Evolutionary conservation across 2,113 vertebrate species (phyloP).

Genomic region (Tylochromis polylepis): DNA sequence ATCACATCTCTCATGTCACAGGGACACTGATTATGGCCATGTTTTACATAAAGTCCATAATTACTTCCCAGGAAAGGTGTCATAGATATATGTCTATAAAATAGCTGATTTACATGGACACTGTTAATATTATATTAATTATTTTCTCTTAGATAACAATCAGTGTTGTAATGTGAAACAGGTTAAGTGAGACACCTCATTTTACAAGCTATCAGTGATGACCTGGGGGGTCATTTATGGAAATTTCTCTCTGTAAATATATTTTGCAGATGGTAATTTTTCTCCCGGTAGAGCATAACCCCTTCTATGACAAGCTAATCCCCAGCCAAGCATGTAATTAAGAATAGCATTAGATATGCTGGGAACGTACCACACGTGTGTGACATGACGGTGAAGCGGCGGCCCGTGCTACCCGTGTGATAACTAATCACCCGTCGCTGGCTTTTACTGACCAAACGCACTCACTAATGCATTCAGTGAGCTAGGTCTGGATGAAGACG

Average conservation of each 20-base stretch:
- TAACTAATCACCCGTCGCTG: conserved; percentile 36
- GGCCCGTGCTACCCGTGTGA: not conserved
- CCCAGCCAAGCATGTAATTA: conserved; percentile 63
- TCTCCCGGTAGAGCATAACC: conserved; percentile 19
- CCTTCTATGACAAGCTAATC: conserved; percentile 50
- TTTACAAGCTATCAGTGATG: conserved; percentile 21
- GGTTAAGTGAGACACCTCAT: not conserved
- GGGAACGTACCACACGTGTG: not conserved
- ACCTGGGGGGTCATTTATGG: conserved; percentile 31
- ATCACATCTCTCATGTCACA: not conserved
- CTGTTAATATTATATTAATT: not conserved
- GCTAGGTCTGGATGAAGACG: not conserved
- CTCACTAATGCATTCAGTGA: not conserved
- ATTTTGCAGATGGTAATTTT: conserved; percentile 26
- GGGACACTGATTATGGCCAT: not conserved
- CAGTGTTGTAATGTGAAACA: not conserved
- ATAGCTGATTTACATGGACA: not conserved
- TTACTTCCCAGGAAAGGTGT: not conserved
- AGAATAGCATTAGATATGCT: conserved; percentile 11
- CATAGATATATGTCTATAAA: not conserved
- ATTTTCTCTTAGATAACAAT: not conserved
- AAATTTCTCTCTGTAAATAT: conserved; percentile 40
- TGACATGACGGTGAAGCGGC: conserved; percentile 7
- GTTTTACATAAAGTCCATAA: not conserved
- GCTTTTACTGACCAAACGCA: not conserved